A percentile compares a stretch with the other conserved stretches of the same genome.
phyloP scores from a whole-genome alignment of 2,797 vertebrate genomes.

The Hemitrygon akajei region DNA sequence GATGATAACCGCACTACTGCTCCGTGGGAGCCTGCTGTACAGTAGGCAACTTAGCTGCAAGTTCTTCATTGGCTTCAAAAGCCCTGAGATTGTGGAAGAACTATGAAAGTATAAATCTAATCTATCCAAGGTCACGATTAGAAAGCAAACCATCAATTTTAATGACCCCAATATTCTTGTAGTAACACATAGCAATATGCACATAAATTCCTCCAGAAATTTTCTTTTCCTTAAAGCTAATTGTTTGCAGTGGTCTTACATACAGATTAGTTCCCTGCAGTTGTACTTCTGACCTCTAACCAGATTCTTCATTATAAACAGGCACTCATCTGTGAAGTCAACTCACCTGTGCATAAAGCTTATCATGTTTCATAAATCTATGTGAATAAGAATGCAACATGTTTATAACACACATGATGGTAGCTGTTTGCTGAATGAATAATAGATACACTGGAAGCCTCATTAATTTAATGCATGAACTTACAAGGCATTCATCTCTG shows the following conservation, averaged over 20 bases:
- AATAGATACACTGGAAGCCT: constrained; percentile 5
- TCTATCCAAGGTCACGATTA: not conserved
- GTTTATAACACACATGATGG: not conserved
- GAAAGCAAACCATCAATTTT: not conserved
- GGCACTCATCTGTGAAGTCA: not conserved
- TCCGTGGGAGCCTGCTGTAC: too few relatives aligned
- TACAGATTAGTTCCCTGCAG: not conserved
- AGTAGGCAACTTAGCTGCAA: too few relatives aligned
- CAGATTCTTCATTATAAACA: constrained; percentile 14
- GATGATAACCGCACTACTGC: too few relatives aligned
- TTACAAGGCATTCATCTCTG: not conserved
- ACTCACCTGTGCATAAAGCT: not conserved
- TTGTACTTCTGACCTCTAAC: not conserved
- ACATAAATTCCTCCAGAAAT: not conserved
- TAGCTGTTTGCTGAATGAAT: constrained; percentile 10
- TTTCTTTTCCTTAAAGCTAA: not conserved
- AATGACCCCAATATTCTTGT: not conserved
- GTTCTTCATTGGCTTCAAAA: not conserved
- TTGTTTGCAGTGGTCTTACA: not conserved
- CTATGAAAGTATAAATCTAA: not conserved
- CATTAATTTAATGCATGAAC: constrained; percentile 18
- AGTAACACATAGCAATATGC: not conserved
- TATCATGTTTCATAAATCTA: not conserved
- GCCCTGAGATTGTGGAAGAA: not conserved
- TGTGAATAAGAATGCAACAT: not conserved